These are phyloP conservation scores for Drosophila suzukii DNA, from an alignment of 1,140 invertebrate genomes.

Conservation along the genomic window DNA sequence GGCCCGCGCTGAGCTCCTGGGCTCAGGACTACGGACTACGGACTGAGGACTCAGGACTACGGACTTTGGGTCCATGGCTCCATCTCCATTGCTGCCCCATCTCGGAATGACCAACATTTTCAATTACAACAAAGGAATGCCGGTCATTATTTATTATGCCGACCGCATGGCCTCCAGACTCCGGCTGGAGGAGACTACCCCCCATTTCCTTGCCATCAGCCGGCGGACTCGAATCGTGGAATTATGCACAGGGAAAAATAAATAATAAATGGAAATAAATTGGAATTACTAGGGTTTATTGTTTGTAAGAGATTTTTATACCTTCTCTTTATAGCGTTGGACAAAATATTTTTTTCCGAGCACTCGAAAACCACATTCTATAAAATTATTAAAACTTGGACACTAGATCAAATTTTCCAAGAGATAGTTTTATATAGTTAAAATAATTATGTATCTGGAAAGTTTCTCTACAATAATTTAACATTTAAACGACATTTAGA, in stretches of 20 bases:
- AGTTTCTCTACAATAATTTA: too few species aligned
- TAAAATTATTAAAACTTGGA: too few species aligned
- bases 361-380: too few species aligned
- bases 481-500: too few species aligned
- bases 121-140: constrained; percentile 83
- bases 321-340: background rate
- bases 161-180: constrained; percentile 77
- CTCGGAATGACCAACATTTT: constrained; percentile 81
- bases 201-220: constrained; percentile 29
- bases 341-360: too few species aligned
- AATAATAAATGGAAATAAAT: background rate
- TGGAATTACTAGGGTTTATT: background rate
- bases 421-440: too few species aligned
- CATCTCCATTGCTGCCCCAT: constrained; percentile 30
- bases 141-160: constrained; percentile 83
- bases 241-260: constrained; percentile 22
- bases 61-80: constrained; percentile 4
- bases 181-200: constrained; percentile 25
- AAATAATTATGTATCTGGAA: too few species aligned
- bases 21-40: constrained; percentile 30
- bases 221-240: constrained; percentile 25
- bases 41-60: constrained; percentile 7
- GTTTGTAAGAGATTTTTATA: background rate
- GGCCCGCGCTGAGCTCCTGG: constrained; percentile 54
- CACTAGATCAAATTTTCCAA: too few species aligned